Base-by-base conservation (phyloP, 2,888 invertebrate genomes). In the Rhingia rostrata region DNA sequence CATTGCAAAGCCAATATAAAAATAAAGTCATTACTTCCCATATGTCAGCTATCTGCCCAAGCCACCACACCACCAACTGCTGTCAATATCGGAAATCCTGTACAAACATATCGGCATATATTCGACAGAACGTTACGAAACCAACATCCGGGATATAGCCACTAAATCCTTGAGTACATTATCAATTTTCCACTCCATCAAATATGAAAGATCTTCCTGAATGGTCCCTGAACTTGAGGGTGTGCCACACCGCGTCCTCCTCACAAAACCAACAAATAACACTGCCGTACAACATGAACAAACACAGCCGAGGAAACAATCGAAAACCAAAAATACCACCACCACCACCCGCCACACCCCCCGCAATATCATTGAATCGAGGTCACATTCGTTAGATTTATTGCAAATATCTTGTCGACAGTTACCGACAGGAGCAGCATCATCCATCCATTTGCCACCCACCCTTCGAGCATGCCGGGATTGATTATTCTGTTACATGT, bases 141-240 rank as follows among this genome's bases (percentile, higher is more conserved):
- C 85, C 86, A 85, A 86, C 79, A 75, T 79, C 84, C 86, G 77
- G 81, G 84, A 86, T 87, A 85, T 77, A 79, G 80, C 86, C 80
- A 87, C 86, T 85, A 86, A 86, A 85, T 87, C 78, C 80, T 85
- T 82, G 80, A 85, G 86, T 82, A 86, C 86, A 86, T 86, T 87
- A 87, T 87, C 87, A 86, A 87, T 87, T 87, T 87, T 83, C 87
- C 82, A 86, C 86, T 78, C 84, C 86, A 87, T 86, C 87, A 83
- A 86, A 81, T 81, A 66, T 74, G 66, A 67, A 72, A 81, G 70
- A 69, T 64, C 64, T 54, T 69, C 49, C 80, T 66, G 74, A 49
- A 69, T 41, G 74, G 45, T 53, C 54, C 41, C 49, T 10, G 47
- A 54, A 47, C 41, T 69, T 73, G 47, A 72, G 70, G 66, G 56